A percentile compares a stretch with the other conserved stretches of the same genome.
Conservation (phyloP, 2,888 invertebrate genomes). For the Heliconius ismenius region DNA sequence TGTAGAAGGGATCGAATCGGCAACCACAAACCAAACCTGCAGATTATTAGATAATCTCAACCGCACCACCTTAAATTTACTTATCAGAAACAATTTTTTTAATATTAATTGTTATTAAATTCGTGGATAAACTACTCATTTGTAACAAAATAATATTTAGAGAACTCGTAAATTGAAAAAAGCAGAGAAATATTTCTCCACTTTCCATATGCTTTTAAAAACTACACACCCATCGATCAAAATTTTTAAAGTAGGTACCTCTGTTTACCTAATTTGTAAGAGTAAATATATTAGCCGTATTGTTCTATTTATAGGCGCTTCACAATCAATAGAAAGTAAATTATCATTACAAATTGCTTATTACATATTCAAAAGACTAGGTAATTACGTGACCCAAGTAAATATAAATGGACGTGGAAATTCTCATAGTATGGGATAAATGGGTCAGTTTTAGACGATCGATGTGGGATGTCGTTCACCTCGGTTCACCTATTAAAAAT, state of each 20-base stretch:
- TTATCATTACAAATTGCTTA: conserved; percentile 24
- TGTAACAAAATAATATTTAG: too few species aligned
- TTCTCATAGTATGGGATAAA: conserved; percentile 22
- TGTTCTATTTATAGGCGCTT: conserved; percentile 8
- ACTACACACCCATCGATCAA: background rate
- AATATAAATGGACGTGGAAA: conserved; percentile 5
- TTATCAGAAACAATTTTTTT: too few species aligned
- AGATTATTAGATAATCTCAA: too few species aligned
- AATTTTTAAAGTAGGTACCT: background rate
- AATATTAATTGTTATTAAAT: too few species aligned
- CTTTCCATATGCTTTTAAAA: background rate
- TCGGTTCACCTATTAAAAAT: conserved; percentile 38
- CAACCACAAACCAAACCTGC: too few species aligned
- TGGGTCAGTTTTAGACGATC: conserved; percentile 39
- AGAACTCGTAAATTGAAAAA: background rate
- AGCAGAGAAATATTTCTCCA: too few species aligned
- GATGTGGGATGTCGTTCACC: conserved; percentile 51
- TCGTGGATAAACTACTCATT: too few species aligned
- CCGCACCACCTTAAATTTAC: too few species aligned
- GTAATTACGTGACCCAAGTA: conserved; percentile 19
- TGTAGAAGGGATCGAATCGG: too few species aligned
- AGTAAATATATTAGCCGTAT: background rate
- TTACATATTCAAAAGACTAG: conserved; percentile 14
- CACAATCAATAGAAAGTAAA: conserved; percentile 18
- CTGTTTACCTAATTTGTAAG: background rate